phyloP scores from a whole-genome alignment of 2,888 invertebrate genomes.

The Drosophila recens region DNA sequence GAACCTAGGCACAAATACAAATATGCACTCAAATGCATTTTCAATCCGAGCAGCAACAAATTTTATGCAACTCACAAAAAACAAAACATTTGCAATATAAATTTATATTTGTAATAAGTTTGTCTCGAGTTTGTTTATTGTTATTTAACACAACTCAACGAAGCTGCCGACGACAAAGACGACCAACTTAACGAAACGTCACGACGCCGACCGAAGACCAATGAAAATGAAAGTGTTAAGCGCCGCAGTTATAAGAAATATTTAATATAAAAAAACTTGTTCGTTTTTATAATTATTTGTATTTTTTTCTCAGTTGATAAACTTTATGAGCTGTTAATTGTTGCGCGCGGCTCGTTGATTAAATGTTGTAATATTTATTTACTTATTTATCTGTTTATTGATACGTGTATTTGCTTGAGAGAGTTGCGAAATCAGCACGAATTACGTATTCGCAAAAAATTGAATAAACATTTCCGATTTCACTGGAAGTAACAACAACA shows the following conservation, averaged over 20 bases:
- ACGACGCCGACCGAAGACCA: slow-evolving; percentile 29
- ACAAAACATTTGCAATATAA: slow-evolving; percentile 44
- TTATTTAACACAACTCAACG: slow-evolving; percentile 74
- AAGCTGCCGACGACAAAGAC: slow-evolving; percentile 53
- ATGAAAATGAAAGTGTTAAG: slow-evolving; percentile 79
- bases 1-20: slow-evolving; percentile 68
- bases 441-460: slow-evolving; percentile 26
- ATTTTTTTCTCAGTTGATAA: slow-evolving; percentile 9
- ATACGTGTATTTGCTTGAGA: slow-evolving; percentile 12
- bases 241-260: slow-evolving; percentile 40
- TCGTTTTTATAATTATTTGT: slow-evolving; percentile 18
- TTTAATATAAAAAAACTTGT: slow-evolving; percentile 17
- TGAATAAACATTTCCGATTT: slow-evolving; percentile 53
- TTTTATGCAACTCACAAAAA: slow-evolving; percentile 34
- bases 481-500: slow-evolving; percentile 50
- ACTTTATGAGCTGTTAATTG: slow-evolving; percentile 40
- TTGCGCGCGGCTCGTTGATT: slow-evolving; percentile 36
- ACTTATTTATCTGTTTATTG: slow-evolving; percentile 36
- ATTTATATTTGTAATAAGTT: slow-evolving; percentile 22
- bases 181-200: slow-evolving; percentile 49
- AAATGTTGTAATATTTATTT: slow-evolving; percentile 65
- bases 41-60: slow-evolving; percentile 13
- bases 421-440: slow-evolving; percentile 56
- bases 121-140: slow-evolving; percentile 54
- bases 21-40: slow-evolving; percentile 69